A percentile compares a stretch with the other conserved stretches of the same genome.
Conservation (phyloP, 2,113 vertebrate species). For the Siniperca knerii region DNA sequence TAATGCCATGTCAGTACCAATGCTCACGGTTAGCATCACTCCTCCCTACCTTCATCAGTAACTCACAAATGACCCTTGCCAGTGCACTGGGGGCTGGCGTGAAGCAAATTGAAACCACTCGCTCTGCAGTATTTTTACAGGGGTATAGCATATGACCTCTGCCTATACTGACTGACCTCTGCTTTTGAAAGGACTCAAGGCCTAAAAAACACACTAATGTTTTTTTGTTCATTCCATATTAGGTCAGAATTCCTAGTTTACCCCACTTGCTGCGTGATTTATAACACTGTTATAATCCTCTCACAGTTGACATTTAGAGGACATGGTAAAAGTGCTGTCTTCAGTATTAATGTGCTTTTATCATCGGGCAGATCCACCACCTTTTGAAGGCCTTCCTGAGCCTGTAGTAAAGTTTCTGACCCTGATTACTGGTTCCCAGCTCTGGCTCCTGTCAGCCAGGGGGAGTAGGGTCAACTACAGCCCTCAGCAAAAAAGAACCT, state of each 20-base stretch:
- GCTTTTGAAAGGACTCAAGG: constrained; percentile 74
- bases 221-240: constrained; percentile 63
- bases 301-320: constrained; percentile 75
- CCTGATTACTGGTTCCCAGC: constrained; percentile 76
- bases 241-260: constrained; percentile 62
- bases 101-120: constrained; percentile 95
- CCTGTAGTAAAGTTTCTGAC: constrained; percentile 78
- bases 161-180: constrained; percentile 81
- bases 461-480: constrained; percentile 71
- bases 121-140: constrained; percentile 89
- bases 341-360: constrained; percentile 75
- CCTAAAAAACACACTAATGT: constrained; percentile 70
- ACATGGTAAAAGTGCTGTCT: constrained; percentile 75
- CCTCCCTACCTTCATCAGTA: constrained; percentile 83
- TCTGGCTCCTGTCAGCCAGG: constrained; percentile 77
- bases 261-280: constrained; percentile 72
- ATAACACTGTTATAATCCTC: constrained; percentile 64
- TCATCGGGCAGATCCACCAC: constrained; percentile 69
- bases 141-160: constrained; percentile 84
- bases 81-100: constrained; percentile 90
- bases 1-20: constrained; percentile 83
- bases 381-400: constrained; percentile 78
- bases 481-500: constrained; percentile 64
- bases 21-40: constrained; percentile 79
- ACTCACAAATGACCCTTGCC: constrained; percentile 90